Evolutionary conservation across 2,113 vertebrate species (phyloP).

Genomic region (Hippocampus zosterae): DNA sequence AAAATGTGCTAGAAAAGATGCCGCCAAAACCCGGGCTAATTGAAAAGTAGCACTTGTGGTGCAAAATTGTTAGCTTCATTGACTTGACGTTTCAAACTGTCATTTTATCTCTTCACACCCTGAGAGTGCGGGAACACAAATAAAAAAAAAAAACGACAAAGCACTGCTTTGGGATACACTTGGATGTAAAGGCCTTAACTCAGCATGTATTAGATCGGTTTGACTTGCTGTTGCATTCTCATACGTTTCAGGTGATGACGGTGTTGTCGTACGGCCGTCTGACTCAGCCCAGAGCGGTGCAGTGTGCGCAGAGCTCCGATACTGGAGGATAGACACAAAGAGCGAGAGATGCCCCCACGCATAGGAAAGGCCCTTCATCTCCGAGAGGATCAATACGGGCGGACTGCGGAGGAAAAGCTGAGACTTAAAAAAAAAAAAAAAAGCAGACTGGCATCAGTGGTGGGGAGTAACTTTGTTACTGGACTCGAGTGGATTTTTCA

Average conservation of each 20-base stretch:
- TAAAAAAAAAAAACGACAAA: no score
- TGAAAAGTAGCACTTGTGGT: no score
- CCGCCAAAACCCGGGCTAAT: no score
- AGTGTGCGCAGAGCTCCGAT: slow-evolving; percentile 59
- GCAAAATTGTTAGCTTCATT: no score
- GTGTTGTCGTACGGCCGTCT: slow-evolving; percentile 72
- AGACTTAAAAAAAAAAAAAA: slow-evolving; percentile 13
- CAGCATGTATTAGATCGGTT: slow-evolving; percentile 38
- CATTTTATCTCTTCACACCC: no score
- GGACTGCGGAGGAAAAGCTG: slow-evolving; percentile 24
- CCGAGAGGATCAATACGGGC: slow-evolving; percentile 29
- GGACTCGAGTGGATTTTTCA: not conserved
- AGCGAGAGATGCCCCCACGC: slow-evolving; percentile 15
- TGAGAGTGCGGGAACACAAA: no score
- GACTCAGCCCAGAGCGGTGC: slow-evolving; percentile 60
- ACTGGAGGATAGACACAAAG: slow-evolving; percentile 46
- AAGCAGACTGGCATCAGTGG: not conserved
- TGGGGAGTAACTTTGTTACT: not conserved
- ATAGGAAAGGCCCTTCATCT: slow-evolving; percentile 22
- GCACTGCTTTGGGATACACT: slow-evolving; percentile 9
- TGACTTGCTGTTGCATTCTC: slow-evolving; percentile 20
- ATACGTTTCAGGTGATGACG: slow-evolving; percentile 74
- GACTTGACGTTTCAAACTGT: no score
- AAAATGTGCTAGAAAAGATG: no score
- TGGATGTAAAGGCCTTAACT: slow-evolving; percentile 27